Evolutionary conservation across 2,888 invertebrate species (phyloP).

Genomic region (Hanleya hanleyi): DNA sequence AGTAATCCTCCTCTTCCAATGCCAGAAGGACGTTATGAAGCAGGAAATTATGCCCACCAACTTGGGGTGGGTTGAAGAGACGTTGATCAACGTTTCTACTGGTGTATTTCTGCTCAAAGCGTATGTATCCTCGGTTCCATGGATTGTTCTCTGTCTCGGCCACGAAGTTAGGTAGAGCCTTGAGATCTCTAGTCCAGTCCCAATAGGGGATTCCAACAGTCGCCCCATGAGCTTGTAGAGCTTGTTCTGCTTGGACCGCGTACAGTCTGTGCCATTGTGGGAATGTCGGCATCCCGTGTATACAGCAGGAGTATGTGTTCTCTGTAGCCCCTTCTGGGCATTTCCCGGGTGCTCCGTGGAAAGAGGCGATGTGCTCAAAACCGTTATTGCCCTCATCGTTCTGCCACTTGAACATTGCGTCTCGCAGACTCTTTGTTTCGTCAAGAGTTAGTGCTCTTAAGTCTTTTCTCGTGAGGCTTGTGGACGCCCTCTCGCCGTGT

Average conservation of each 20-base stretch:
- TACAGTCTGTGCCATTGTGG: conserved; percentile 45
- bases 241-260: conserved; percentile 16
- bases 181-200: conserved; percentile 16
- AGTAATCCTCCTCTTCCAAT: conserved; percentile 18
- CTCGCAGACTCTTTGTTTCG: conserved; percentile 33
- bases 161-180: conserved; percentile 9
- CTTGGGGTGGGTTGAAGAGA: conserved; percentile 12
- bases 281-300: conserved; percentile 43
- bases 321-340: conserved; percentile 17
- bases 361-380: conserved; percentile 24
- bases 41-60: conserved; percentile 6
- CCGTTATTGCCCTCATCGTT: conserved; percentile 27
- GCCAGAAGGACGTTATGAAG: conserved; percentile 10
- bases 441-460: conserved; percentile 31
- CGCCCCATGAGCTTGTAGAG: conserved; percentile 3
- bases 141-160: conserved; percentile 27
- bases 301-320: conserved; percentile 34
- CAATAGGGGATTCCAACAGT: conserved; percentile 19
- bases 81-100: conserved; percentile 9
- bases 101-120: conserved; percentile 12
- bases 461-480: conserved; percentile 37
- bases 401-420: conserved; percentile 28
- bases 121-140: conserved; percentile 11
- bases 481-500: background rate
- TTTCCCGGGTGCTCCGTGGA: conserved; percentile 36